A percentile compares a stretch with the other conserved stretches of the same genome.
Evolutionary conservation across 2,113 vertebrate species (phyloP).

Genomic region (Sylvia atricapilla): DNA sequence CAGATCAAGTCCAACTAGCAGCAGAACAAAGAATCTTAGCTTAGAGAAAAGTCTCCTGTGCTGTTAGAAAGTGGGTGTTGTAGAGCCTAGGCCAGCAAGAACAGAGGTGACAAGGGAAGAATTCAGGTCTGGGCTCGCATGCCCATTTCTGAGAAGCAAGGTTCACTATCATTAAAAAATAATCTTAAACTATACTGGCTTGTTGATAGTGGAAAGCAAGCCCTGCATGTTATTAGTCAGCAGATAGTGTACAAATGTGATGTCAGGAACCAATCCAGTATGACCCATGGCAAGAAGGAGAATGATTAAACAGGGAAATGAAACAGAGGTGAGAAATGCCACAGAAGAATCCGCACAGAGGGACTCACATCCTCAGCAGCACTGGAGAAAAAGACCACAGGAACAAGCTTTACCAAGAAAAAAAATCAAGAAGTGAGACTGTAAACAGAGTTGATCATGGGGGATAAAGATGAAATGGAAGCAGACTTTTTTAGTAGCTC

Average conservation of each 20-base stretch:
- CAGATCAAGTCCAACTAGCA: background rate
- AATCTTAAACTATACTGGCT: background rate
- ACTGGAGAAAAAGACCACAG: background rate
- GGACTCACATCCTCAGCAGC: background rate
- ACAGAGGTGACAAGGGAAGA: background rate
- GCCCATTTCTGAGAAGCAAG: background rate
- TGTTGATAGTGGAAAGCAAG: slow-evolving; percentile 16
- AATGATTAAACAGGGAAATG: slow-evolving; percentile 42
- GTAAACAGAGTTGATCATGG: slow-evolving; percentile 41
- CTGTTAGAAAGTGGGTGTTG: background rate
- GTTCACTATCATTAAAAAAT: background rate
- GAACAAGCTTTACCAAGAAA: background rate
- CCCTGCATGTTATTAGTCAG: background rate
- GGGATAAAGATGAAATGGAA: slow-evolving; percentile 44
- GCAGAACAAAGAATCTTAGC: background rate
- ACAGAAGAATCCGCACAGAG: slow-evolving; percentile 1
- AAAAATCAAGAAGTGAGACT: background rate
- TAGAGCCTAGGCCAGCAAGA: background rate
- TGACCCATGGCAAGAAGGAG: background rate
- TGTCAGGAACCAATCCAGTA: slow-evolving; percentile 23
- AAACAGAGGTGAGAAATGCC: background rate
- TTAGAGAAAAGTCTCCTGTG: background rate
- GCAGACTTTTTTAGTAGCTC: slow-evolving; percentile 47
- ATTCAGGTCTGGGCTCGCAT: background rate
- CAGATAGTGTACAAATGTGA: slow-evolving; percentile 46